A percentile compares a stretch with the other conserved stretches of the same genome.
phyloP scores from a whole-genome alignment of 1,140 invertebrate genomes.

The Bombus waltoni region DNA sequence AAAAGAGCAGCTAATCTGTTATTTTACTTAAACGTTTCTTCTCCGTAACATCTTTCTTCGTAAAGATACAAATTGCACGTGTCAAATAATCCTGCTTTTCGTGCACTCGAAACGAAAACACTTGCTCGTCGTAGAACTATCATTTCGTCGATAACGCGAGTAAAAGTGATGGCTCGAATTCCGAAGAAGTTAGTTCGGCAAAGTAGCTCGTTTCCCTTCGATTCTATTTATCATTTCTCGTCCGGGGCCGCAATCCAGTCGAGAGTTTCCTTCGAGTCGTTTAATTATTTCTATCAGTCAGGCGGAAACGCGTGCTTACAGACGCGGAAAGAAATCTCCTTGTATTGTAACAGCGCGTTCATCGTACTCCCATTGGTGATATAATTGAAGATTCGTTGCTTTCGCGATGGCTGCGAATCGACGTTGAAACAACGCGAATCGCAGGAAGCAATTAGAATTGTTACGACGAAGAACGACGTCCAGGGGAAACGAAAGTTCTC shows the following conservation, averaged over 20 bases:
- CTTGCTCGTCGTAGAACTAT: too few species aligned
- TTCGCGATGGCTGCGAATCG: background rate
- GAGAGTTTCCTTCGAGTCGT: slow-evolving; percentile 8
- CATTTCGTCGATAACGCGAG: background rate
- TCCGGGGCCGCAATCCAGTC: background rate
- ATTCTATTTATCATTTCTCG: slow-evolving; percentile 12
- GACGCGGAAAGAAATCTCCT: slow-evolving; percentile 36
- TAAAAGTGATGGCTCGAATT: background rate
- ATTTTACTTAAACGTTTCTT: too few species aligned
- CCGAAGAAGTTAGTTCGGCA: background rate
- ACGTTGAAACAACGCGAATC: slow-evolving; percentile 7
- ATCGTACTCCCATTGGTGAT: background rate
- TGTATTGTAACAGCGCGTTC: background rate
- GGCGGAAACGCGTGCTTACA: slow-evolving; percentile 36
- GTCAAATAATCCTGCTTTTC: background rate
- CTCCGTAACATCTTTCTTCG: background rate
- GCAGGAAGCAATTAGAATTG: slow-evolving; percentile 42
- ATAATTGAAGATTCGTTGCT: slow-evolving; percentile 47
- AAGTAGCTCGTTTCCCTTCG: background rate
- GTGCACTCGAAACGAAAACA: background rate
- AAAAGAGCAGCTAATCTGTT: background rate
- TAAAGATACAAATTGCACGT: background rate
- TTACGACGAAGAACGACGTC: background rate
- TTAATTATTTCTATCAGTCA: slow-evolving; percentile 54
- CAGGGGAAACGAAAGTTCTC: background rate